Base-by-base conservation (phyloP, 2,888 invertebrate genomes). In the Omphaloscelis lunosa region DNA sequence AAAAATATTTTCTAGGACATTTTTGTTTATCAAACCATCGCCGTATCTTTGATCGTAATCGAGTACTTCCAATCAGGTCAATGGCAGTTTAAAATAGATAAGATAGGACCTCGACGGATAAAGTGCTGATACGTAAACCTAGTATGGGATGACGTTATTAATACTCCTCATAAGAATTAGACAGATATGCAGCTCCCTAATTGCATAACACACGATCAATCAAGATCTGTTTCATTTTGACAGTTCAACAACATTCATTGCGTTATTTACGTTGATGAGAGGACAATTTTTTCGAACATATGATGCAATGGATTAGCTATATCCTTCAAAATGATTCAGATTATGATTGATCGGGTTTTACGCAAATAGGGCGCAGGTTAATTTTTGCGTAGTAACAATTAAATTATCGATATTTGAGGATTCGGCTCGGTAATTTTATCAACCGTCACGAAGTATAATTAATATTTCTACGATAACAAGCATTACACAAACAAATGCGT, bases 11-110 rank as follows among this genome's bases (percentile, higher is more conserved):
- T 76, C 65, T 77, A 81, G 51, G 59, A 81, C 58, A 75, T 67
- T 67, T 75, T 86, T 80, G 56, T 75, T 76, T 84, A 84, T 79
- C 82, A 12, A 48, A 12, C 41, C 71, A 61, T 70, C 48, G 65
- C 17, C 61, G 48, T 77, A 89, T 87, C 88, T 82, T 69, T 59
- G 84, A 88, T 86, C 82, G 78, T 77, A 79, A 88, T 87, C 83
- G 73, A 82, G 70, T 85, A 71, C 80, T 84, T 86, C 67, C 86
- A 93, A 92, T 90, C 87, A 89, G 91, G 92, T 91, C 92, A 92
- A 92, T 90, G 88, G 89, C 87, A 86, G 86, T 85, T 87, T 87
- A 84, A 88, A 88, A 86, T 82, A 87, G 89, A 92, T 91, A 61
- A 63, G 79, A 82, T 81, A 77, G 53, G 48, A 56, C 34, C 34